Evolutionary conservation across 2,113 vertebrate species (phyloP).

Genomic region (Piprites chloris): DNA sequence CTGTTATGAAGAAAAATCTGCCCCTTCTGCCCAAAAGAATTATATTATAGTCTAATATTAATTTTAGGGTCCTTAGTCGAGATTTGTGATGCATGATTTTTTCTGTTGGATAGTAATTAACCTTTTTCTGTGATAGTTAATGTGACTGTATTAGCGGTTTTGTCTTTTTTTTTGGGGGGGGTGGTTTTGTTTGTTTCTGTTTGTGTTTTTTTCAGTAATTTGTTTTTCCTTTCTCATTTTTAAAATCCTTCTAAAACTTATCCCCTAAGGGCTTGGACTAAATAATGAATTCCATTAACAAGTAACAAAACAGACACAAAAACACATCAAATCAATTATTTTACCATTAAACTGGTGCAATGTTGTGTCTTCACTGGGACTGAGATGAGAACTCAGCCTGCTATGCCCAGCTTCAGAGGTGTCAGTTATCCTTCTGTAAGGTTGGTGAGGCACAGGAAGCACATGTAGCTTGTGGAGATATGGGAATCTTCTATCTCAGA

Average conservation of each 20-base stretch:
- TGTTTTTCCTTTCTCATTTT: background rate
- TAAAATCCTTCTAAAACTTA: background rate
- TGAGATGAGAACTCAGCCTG: background rate
- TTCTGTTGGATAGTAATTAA: background rate
- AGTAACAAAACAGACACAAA: background rate
- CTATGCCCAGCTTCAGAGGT: background rate
- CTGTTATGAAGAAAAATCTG: background rate
- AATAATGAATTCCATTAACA: background rate
- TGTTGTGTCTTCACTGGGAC: background rate
- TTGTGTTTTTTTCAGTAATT: background rate
- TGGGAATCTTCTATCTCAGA: background rate
- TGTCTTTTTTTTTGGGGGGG: background rate
- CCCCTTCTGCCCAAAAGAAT: background rate
- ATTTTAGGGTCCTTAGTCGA: background rate
- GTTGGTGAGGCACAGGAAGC: background rate
- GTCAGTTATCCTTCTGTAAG: background rate
- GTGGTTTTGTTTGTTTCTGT: too few relatives aligned
- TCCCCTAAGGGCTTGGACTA: background rate
- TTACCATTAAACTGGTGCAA: background rate
- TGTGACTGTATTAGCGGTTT: background rate
- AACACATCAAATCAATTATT: background rate
- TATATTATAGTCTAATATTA: background rate
- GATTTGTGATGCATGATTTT: background rate
- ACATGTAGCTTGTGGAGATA: background rate
- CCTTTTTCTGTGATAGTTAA: background rate